Conservation (phyloP, 1,140 invertebrate species). For the Eulimnadia texana region DNA sequence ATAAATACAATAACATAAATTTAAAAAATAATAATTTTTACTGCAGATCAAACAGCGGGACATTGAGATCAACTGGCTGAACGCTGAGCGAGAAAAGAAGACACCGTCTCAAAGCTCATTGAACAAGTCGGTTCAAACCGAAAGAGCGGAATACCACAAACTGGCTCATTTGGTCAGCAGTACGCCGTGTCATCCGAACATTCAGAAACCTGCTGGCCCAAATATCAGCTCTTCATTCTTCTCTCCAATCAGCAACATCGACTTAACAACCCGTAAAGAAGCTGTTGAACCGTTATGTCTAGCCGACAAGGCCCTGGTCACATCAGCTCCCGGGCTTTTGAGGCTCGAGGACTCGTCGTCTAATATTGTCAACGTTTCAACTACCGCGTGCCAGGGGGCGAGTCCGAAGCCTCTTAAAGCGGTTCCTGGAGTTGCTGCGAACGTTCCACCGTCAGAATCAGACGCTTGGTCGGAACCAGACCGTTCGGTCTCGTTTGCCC, state of each 20-base stretch:
- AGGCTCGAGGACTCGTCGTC: neutral
- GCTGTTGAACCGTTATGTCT: neutral
- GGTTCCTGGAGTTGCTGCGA: neutral
- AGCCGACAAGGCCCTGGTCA: neutral
- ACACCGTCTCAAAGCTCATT: neutral
- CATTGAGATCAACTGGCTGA: neutral
- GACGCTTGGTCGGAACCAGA: slow-evolving; percentile 76
- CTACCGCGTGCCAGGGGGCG: neutral
- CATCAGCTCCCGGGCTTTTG: neutral
- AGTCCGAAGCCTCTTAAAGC: neutral
- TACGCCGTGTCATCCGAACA: slow-evolving; percentile 5
- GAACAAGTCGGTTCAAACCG: slow-evolving; percentile 8
- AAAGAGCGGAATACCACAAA: neutral
- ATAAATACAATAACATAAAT: neutral
- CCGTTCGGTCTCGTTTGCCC: slow-evolving; percentile 53
- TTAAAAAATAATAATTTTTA: neutral
- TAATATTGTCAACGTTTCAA: neutral
- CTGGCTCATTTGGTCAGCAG: neutral
- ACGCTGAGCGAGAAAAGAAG: neutral
- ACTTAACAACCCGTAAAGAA: neutral
- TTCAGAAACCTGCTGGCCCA: neutral
- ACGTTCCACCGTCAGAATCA: slow-evolving; percentile 46
- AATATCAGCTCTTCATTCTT: neutral
- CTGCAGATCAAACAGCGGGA: slow-evolving; percentile 3
- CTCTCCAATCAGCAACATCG: neutral